phyloP scores from a whole-genome alignment of 2,797 vertebrate species.

The Microctenopoma steveboyesi region DNA sequence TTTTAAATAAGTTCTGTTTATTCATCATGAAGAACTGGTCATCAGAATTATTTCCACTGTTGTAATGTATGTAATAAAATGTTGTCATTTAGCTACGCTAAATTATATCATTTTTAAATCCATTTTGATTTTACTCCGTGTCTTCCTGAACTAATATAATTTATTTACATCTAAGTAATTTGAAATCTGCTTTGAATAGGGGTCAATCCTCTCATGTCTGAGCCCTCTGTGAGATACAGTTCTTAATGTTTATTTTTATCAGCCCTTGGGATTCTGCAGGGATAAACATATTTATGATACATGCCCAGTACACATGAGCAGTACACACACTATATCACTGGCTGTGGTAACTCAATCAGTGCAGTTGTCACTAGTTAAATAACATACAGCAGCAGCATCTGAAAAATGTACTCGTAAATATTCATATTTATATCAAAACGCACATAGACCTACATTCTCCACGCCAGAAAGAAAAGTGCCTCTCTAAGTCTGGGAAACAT shows the following conservation, averaged over 20 bases:
- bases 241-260: slow-evolving; percentile 28
- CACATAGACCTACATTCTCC: too few relatives aligned
- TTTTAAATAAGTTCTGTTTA: neutral
- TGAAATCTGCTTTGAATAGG: slow-evolving; percentile 30
- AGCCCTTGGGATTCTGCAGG: slow-evolving; percentile 35
- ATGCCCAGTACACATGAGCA: slow-evolving; percentile 2
- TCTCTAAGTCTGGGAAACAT: too few relatives aligned
- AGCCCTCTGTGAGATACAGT: slow-evolving; percentile 17
- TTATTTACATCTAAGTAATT: slow-evolving; percentile 30
- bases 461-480: too few relatives aligned
- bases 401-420: slow-evolving; percentile 37
- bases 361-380: slow-evolving; percentile 25
- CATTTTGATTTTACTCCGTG: slow-evolving; percentile 25
- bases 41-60: slow-evolving; percentile 21
- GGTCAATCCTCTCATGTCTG: slow-evolving; percentile 1
- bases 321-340: neutral
- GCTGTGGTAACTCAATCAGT: neutral
- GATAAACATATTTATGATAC: slow-evolving; percentile 56
- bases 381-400: slow-evolving; percentile 20
- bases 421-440: too few relatives aligned
- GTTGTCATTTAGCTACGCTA: slow-evolving; percentile 24
- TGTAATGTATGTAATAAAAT: slow-evolving; percentile 16
- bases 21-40: slow-evolving; percentile 25
- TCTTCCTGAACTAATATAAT: slow-evolving; percentile 22
- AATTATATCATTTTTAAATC: slow-evolving; percentile 6